Base-by-base conservation (phyloP, 2,797 vertebrate species). In the Neoniphon sammara region DNA sequence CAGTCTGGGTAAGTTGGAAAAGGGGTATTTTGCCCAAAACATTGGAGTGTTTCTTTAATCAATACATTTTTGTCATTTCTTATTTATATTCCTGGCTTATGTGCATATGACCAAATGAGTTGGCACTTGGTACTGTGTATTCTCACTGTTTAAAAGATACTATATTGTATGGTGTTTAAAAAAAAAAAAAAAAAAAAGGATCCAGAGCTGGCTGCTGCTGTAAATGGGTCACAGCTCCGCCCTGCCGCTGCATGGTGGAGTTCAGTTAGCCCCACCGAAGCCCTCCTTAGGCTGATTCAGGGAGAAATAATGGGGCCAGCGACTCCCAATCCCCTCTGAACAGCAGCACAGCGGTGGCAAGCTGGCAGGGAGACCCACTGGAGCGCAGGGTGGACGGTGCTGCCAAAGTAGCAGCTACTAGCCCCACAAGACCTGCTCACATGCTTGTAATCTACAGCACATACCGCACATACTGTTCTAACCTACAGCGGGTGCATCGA, bases 241-340 rank as follows among this genome's bases (percentile, higher is more conserved):
- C 78, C 77, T 56, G 36, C 64, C 56, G 66, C 82, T 67, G 75
- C 74, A 53, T 71, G 66, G 15, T 15, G 18, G 72, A 80, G 78
- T 73, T 84, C 80, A 84, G 17, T 79, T 82, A 89, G 85, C 70
- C 66, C 4, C 64, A 44, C 81, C 87, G 83, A 90, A 87, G 79
- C 82, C 80, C 66, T 91, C 87, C 86, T 89, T 77, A 86, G 91
- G 84, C 90, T 91, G 90, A 92, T 91, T 90, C 87, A 81, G 85
- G 89, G 88, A 85, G 91, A 91, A 90, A 88, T 89, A 92, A 91
- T 90, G 87, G 85, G 90, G 88, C 82, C 91, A 91, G 75, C 64
- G 34, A 77, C 86, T 85, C 83, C 60, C 85, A 85, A 86, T 85
- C 82, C 88, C 83, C 85, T 86, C 79, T 55, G 81, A 90, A 67